Evolutionary conservation across 2,797 vertebrate species (phyloP), one percentile per base, ranked within the genome.

Genomic region (Eulemur albifrons): DNA sequence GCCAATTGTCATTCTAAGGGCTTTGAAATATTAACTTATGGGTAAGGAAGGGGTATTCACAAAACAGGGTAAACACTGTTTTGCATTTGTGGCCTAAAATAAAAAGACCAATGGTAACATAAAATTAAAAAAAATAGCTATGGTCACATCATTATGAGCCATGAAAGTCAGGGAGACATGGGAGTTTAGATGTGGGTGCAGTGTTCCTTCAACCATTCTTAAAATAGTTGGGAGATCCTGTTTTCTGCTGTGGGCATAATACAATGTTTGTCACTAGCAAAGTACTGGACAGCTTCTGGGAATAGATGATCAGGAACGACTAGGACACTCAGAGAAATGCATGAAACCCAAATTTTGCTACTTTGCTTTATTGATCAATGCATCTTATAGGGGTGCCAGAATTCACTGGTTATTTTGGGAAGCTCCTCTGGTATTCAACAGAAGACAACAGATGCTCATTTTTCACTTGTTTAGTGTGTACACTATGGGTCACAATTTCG

Each of bases 11-110:
- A 17, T 81, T 89, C 12, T 81, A 76, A 84, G 54, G 72, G 4
- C 50, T 95, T 94, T 83, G 48, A 83, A 93, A 92, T 75, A 61
- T 63, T 92, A 87, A 85, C 35, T 80, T 15, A 18, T 23, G 13
- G 9, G 20, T 38, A 5, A 94, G 14, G 43, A 65, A 77, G 59
- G 6, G 48, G 2, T 11, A 65, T 82, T 95, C n/a, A 57, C 45
- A 77, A 21, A 3, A 0, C 4, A 65, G 5, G 27, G 23, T 75
- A 73, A 81, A 88, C 17, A 83, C 14, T 93, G 1, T 25, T 95
- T 83, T 45, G 8, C 86, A 73, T 87, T 81, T 87, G 32, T 73
- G 45, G 5, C 18, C 70, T 87, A 23, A 48, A 77, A 67, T 61
- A 54, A 32, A 76, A 70, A 32, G 7, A 70, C 38, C 40, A 81